A percentile compares a stretch with the other conserved stretches of the same genome.
Conservation (phyloP, 2,888 invertebrate species). For the Cataglyphis livida region DNA sequence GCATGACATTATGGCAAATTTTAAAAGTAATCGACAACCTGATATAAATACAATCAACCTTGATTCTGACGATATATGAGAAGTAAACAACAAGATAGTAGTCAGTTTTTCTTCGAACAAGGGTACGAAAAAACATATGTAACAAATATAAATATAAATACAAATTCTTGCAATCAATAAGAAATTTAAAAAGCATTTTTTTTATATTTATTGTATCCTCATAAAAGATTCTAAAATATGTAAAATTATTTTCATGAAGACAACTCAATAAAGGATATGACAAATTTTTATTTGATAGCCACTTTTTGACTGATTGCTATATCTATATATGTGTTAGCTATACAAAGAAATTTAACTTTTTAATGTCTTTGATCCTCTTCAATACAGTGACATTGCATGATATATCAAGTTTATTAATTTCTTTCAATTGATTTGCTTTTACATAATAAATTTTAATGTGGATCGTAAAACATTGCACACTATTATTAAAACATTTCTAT, state of each 20-base stretch:
- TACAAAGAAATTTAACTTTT: background rate
- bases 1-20: background rate
- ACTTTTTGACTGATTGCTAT: background rate
- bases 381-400: conserved; percentile 4
- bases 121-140: too few species aligned
- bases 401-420: background rate
- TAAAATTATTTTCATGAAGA: conserved; percentile 8
- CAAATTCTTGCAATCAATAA: too few species aligned
- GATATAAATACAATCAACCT: too few species aligned
- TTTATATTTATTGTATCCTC: too few species aligned
- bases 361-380: background rate
- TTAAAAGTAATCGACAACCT: too few species aligned
- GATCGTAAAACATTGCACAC: background rate
- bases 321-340: background rate
- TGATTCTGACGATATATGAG: too few species aligned
- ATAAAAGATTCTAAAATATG: too few species aligned
- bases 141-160: too few species aligned
- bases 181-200: too few species aligned
- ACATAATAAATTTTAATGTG: conserved; percentile 1
- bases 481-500: background rate
- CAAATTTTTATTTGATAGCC: background rate
- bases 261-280: background rate
- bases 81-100: too few species aligned
- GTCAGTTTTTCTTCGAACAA: too few species aligned
- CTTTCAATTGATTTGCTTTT: background rate